Conservation (phyloP, 2,797 vertebrate species). For the Erpetoichthys calabaricus region DNA sequence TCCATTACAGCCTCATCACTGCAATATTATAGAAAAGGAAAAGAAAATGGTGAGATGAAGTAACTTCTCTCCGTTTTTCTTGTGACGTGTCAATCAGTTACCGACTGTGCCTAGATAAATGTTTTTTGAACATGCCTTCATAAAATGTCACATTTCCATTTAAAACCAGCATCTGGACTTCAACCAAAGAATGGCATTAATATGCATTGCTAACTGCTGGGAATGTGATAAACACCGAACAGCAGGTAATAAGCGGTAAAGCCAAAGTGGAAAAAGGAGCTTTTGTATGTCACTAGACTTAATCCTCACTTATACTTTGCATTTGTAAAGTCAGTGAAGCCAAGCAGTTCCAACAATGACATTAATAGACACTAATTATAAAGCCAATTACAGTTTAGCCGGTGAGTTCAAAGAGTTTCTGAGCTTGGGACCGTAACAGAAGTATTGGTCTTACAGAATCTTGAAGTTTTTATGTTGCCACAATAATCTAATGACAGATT, state of each 20-base stretch:
- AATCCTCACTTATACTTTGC: slow-evolving; percentile 8
- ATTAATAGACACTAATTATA: slow-evolving; percentile 9
- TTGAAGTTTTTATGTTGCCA: too few relatives aligned
- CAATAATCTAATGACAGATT: too few relatives aligned
- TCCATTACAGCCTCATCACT: slow-evolving; percentile 4
- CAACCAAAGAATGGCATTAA: slow-evolving; percentile 25
- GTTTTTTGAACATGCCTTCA: slow-evolving; percentile 27
- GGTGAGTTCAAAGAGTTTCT: background rate
- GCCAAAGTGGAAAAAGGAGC: background rate
- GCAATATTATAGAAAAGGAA: background rate
- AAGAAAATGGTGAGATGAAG: background rate
- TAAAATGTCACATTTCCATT: slow-evolving; percentile 22
- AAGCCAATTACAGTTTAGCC: slow-evolving; percentile 6
- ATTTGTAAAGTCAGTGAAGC: slow-evolving; percentile 7
- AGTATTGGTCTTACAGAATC: too few relatives aligned
- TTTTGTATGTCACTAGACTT: slow-evolving; percentile 3
- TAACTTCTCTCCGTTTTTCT: slow-evolving; percentile 12
- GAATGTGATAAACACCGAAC: slow-evolving; percentile 6
- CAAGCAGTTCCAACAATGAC: slow-evolving; percentile 1
- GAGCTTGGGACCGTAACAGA: background rate
- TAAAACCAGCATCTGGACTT: slow-evolving; percentile 8
- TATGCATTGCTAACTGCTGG: slow-evolving; percentile 2
- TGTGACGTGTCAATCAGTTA: slow-evolving; percentile 39
- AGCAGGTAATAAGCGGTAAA: slow-evolving; percentile 1
- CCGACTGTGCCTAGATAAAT: slow-evolving; percentile 31